Evolutionary conservation across 2,888 invertebrate species (phyloP), one percentile per base, ranked within the genome.

Genomic region (Drosophila rubida): DNA sequence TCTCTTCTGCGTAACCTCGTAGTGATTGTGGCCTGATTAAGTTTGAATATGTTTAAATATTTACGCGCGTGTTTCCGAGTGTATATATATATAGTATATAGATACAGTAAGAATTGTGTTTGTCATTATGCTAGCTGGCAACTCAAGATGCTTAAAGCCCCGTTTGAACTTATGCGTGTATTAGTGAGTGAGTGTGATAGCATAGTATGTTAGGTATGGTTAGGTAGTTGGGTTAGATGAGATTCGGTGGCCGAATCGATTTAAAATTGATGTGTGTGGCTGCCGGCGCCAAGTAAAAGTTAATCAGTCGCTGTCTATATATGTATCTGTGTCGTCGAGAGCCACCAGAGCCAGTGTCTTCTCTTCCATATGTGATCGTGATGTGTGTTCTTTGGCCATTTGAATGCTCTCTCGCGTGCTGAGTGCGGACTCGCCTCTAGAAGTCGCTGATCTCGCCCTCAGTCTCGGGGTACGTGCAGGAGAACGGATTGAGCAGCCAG

Each of bases 391-490:
- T 69, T 64, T 61, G 59, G 70, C 35, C 55, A 14, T 69, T 59
- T 68, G 25, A 46, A 50, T 57, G 59, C 72, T n/a, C n/a, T n/a
- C n/a, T n/a, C n/a, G n/a, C n/a, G n/a, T n/a, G n/a, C n/a, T n/a
- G n/a, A n/a, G n/a, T n/a, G n/a, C n/a, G n/a, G n/a, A n/a, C n/a
- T n/a, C n/a, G n/a, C n/a, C n/a, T n/a, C n/a, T n/a, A 91, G 72
- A 94, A 94, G 90, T 94, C 94, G 91, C 94, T 94, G 75, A 94
- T 94, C 92, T 94, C 94, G 65, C 94, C 94, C 89, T 94, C 94
- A 70, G 94, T 94, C 89, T 95, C 95, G 68, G 95, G 95, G 91
- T 95, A 95, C 91, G 95, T 95, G 93, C 95, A 95, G 41, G 95
- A 95, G 88, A 95, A 95, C 9, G 95, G 95, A 91, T 95, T 95